Evolutionary conservation across 2,888 invertebrate genomes (phyloP), one percentile per base, ranked within the genome.

Genomic region (Archips xylosteana): DNA sequence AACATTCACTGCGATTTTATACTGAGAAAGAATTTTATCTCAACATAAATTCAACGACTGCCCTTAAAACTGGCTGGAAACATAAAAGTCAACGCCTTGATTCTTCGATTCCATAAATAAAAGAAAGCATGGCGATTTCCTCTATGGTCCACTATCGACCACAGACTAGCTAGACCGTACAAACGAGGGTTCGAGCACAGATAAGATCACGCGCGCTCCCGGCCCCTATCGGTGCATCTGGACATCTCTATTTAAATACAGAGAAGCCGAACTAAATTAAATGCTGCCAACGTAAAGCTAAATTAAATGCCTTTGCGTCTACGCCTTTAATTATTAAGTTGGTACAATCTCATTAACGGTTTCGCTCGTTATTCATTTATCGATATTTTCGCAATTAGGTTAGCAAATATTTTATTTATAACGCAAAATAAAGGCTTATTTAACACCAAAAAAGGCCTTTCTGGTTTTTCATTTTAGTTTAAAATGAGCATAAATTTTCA

Each of bases 191-290:
- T 72, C 71, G 54, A 70, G 61, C 71, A 54, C 75, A 78, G 91
- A 91, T 92, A 90, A 77, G 83, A 91, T 91, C 92, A 76, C 78
- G 80, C 83, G 57, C 57, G 87, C 87, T 86, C 83, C 86, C 85
- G 81, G 79, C 79, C 76, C 78, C 82, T 91, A 92, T 93, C 93
- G 85, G 77, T 60, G 74, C 82, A 90, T 91, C 92, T 90, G 81
- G 87, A 92, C 90, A 88, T 91, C 92, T 93, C 92, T 86, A 92
- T 92, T 92, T 90, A 89, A 92, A 92, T 91, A 86, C 85, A 80
- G 80, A 78, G 77, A 78, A 79, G 80, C 82, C 82, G 80, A 81
- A 80, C 84, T 82, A 83, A 86, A 84, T 83, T 86, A 85, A 85
- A 85, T 81, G 79, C 78, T 72, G 75, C 75, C 74, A 69, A 72